Evolutionary conservation across 2,888 invertebrate species (phyloP).

Genomic region (Lobophora halterata): DNA sequence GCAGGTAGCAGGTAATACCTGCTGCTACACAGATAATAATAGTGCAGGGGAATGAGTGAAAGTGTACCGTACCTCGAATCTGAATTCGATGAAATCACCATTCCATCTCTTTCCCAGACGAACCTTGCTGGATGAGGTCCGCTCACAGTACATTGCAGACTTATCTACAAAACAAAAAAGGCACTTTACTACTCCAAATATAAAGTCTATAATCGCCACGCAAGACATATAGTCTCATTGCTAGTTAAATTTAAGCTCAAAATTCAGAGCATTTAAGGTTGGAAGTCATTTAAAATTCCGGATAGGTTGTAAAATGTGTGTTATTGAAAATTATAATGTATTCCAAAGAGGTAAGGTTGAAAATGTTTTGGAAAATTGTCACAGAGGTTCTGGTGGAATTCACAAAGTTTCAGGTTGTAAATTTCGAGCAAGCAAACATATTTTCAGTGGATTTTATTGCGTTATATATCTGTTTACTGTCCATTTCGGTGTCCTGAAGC

Average conservation of each 20-base stretch:
- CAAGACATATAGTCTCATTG: no score
- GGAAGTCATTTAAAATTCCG: no score
- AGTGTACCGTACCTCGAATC: slow-evolving; percentile 67
- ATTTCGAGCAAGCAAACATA: slow-evolving; percentile 29
- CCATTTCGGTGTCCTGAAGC: slow-evolving; percentile 2
- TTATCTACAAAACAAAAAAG: slow-evolving; percentile 46
- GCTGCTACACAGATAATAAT: no score
- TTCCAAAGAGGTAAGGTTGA: slow-evolving; percentile 7
- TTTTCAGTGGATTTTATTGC: slow-evolving; percentile 27
- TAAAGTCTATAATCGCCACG: no score
- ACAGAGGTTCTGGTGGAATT: not conserved
- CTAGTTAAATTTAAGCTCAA: no score
- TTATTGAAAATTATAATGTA: slow-evolving; percentile 2
- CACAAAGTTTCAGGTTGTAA: slow-evolving; percentile 15
- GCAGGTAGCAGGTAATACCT: no score
- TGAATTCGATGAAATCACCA: slow-evolving; percentile 69
- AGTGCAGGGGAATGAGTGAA: no score
- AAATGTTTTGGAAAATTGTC: slow-evolving; percentile 8
- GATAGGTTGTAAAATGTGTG: not conserved
- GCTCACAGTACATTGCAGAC: slow-evolving; percentile 66
- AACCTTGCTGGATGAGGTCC: slow-evolving; percentile 69
- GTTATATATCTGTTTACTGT: slow-evolving; percentile 28
- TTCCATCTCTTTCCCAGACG: slow-evolving; percentile 72
- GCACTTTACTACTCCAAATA: not conserved
- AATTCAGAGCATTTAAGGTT: no score